Percentiles rank a stretch among this genome's conserved stretches.
Conservation (phyloP, 2,113 vertebrate genomes). For the Euleptes europaea region DNA sequence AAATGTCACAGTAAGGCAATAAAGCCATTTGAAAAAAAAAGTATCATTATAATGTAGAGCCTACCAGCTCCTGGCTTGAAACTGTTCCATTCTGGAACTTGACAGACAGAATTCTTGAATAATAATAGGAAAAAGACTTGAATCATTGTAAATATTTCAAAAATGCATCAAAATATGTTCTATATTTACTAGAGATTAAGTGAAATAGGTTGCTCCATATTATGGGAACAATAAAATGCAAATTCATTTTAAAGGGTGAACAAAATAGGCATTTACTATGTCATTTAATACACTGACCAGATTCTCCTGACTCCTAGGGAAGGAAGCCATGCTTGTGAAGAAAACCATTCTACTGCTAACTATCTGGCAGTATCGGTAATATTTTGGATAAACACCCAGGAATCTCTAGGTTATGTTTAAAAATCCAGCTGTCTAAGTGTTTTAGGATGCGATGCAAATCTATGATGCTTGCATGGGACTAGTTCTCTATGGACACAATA, state of each 20-base stretch:
- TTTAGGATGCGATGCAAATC: not conserved
- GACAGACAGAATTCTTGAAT: not conserved
- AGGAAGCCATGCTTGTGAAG: not conserved
- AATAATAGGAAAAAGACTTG: not conserved
- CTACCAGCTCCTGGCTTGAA: not conserved
- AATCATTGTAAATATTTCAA: not conserved
- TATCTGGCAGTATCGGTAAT: not conserved
- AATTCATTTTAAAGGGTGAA: not conserved
- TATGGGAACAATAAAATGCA: not conserved
- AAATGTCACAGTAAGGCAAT: not conserved
- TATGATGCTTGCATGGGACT: conserved; percentile 7
- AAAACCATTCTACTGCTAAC: not conserved
- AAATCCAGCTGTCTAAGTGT: not conserved
- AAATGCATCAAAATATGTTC: not conserved
- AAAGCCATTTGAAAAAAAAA: not conserved
- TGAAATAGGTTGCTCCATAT: not conserved
- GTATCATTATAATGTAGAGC: not conserved
- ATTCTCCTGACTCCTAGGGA: not conserved
- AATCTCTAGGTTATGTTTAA: not conserved
- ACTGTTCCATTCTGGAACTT: not conserved
- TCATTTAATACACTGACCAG: not conserved
- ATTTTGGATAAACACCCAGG: not conserved
- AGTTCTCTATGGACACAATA: no score
- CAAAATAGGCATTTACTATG: not conserved
- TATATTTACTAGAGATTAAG: not conserved